Percentiles rank a stretch among this genome's conserved stretches.
These are phyloP conservation scores for Dasypus novemcinctus DNA, from an alignment of 2,113 vertebrate species.

Conservation along the genomic window DNA sequence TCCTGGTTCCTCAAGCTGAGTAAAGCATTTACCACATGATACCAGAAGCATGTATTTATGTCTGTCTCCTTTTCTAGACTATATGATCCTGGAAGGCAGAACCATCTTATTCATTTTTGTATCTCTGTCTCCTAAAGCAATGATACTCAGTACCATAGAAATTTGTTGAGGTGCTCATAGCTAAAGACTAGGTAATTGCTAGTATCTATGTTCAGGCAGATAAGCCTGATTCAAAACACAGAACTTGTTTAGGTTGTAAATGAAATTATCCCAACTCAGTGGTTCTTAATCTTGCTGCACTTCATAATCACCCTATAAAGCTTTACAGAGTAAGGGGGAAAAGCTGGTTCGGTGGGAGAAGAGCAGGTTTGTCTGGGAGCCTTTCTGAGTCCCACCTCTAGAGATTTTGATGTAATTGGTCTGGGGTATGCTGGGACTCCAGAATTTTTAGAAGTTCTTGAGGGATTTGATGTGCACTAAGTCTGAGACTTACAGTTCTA, in stretches of 20 bases:
- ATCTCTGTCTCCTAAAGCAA: not conserved
- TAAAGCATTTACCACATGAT: not conserved
- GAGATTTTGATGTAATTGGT: not conserved
- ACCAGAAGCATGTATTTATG: not conserved
- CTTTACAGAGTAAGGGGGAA: not conserved
- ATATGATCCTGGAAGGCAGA: not conserved
- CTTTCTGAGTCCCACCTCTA: not conserved
- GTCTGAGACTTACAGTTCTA: not conserved
- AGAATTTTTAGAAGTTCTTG: not conserved
- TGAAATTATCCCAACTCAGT: not conserved
- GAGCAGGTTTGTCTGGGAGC: not conserved
- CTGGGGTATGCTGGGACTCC: not conserved
- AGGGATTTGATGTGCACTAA: not conserved
- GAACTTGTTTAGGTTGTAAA: not conserved
- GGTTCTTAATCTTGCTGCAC: not conserved
- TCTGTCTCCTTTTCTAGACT: not conserved
- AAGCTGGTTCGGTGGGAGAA: not conserved
- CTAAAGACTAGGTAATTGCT: not conserved
- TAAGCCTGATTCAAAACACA: not conserved
- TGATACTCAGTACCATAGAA: not conserved
- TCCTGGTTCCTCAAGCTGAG: not conserved
- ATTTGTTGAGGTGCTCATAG: not conserved
- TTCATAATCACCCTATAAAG: not conserved
- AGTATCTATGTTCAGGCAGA: not conserved
- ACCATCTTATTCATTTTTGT: not conserved